Percentiles rank a stretch among this genome's conserved stretches.
phyloP scores from a whole-genome alignment of 2,113 vertebrate species.

The Paracanthobrama guichenoti region DNA sequence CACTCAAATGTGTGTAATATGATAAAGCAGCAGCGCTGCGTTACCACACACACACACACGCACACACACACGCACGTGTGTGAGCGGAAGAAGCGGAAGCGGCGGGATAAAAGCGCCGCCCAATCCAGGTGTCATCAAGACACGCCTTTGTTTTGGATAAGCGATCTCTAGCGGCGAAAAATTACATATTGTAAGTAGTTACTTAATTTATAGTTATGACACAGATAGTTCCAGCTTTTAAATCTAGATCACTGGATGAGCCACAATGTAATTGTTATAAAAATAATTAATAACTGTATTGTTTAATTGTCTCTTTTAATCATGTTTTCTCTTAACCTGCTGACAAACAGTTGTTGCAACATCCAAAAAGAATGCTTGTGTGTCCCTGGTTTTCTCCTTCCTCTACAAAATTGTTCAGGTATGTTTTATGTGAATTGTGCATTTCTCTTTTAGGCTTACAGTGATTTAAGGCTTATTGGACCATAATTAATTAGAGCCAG shows the following conservation, averaged over 20 bases:
- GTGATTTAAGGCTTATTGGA: not conserved
- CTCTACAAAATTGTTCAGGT: slow-evolving; percentile 99
- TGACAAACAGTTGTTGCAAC: slow-evolving; percentile 88
- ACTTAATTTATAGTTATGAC: not conserved
- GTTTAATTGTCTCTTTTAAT: not conserved
- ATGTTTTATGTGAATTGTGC: slow-evolving; percentile 45
- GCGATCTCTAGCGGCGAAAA: no score
- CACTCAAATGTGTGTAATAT: no score
- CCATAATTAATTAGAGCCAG: not conserved
- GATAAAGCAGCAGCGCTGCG: no score
- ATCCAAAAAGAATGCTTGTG: slow-evolving; percentile 96
- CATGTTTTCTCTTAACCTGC: slow-evolving; percentile 71
- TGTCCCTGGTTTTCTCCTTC: slow-evolving; percentile 96
- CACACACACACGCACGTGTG: no score
- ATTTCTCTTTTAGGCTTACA: not conserved
- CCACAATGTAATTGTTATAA: not conserved
- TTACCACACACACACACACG: no score
- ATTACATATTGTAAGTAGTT: not conserved
- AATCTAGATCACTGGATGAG: not conserved
- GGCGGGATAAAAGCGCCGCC: no score
- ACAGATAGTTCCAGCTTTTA: no score
- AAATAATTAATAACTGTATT: not conserved
- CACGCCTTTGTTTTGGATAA: no score
- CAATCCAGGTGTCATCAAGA: no score
- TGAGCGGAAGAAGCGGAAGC: no score